Evolutionary conservation across 2,888 invertebrate species (phyloP), one percentile per base, ranked within the genome.

Genomic region (Trachelus stipa): DNA sequence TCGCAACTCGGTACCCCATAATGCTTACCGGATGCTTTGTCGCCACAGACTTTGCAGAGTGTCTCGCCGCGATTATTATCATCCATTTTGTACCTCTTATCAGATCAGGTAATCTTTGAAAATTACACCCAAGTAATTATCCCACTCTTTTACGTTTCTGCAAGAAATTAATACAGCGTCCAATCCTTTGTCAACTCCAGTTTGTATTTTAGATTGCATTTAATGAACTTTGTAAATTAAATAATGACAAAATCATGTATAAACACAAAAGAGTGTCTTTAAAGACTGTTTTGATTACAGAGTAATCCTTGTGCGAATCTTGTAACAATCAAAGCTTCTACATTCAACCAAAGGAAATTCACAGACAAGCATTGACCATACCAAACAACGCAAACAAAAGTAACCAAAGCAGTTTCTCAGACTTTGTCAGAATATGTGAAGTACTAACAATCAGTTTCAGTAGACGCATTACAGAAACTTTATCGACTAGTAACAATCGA

Each of bases 1-100:
- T 96, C 96, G 91, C 97, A 98, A 75, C 96, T 96, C 0, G 97
- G 95, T 9, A 97, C 97, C 0, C 98, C 98, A 91, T 98, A 98
- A 92, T 98, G 98, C 88, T 97, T 97, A 15, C 97, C 97, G 69
- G 94, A 94, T 12, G 96, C 95, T 90, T 95, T 95, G 92, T 98
- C 98, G 0, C 98, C 98, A 90, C 98, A 98, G 23, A 98, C 97
- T 80, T 96, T 95, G 90, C 98, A 98, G 77, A 96, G 91, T 33
- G 92, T 92, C 87, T 94, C 94, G 30, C 91, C 89, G 34, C 91
- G 90, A 40, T 88, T 88, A 80, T 88, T 88, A 12, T 90, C 90
- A 79, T 89, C 90, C 89, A 92, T 92, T 73, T 90, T 90, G 90
- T 35, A 76, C 73, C 75, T 76, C 31, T 12, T 71, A 4, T 56